Evolutionary conservation across 1,140 invertebrate genomes (phyloP), one percentile per base, ranked within the genome.

Genomic region (Drosophila carrolli): DNA sequence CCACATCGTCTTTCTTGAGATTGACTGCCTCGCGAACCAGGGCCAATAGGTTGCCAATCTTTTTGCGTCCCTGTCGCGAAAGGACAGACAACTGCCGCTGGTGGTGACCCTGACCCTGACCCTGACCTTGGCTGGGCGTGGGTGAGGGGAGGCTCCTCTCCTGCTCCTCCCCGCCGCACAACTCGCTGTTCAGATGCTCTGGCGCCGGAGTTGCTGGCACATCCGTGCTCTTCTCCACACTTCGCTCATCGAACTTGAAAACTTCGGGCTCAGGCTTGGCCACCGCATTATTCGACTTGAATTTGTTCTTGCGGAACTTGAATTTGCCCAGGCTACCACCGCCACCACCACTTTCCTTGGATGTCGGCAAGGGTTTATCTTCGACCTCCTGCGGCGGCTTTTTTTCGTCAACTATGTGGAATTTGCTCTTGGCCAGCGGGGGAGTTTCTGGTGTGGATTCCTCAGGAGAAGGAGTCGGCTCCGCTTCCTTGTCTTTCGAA

Each of bases 11-110:
- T 62, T 81, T 81, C 32, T 92, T 89, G 9, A 74, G 61, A 50
- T 85, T 86, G 8, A 90, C 85, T 5, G 91, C 91, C 58, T 92
- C 91, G 19, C 86, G 80, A 2, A 92, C 91, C 7, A 92, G 76
- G 0, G 82, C 86, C 35, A 92, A 55, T 13, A 92, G 73, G 27
- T 91, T 91, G 4, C 90, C 90, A 41, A 92, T 85, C 70, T 88
- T 91, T 37, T 91, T 92, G 47, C 91, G 89, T n/a, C 91, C 90
- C 55, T 91, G 88, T 0, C 91, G 82, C 0, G 91, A 92, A 0
- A 92, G 65, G n/a, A 75, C 78, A 1, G 86, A 81, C 51, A 92
- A 47, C 47, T 91, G 90, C 4, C 90, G 81, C 4, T 76, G 73
- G 35, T 91, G 48, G 59, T 89, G 72, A 4, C 80, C 76, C 44